Conservation (phyloP, 2,113 vertebrate species). For the Nettapus auritus region DNA sequence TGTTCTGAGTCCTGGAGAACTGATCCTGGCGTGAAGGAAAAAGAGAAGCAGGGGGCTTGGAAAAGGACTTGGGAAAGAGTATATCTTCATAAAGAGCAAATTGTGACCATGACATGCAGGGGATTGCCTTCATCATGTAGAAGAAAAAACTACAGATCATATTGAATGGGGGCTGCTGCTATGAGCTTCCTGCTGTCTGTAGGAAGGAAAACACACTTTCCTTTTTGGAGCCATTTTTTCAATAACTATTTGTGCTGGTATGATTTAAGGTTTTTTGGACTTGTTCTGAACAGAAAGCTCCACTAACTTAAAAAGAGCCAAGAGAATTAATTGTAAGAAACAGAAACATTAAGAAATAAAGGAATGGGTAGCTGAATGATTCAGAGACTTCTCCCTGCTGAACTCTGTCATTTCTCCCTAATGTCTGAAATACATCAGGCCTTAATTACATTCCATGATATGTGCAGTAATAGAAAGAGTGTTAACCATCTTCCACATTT, state of each 20-base stretch:
- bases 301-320: not conserved
- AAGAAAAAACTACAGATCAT: accelerated
- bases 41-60: not conserved
- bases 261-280: not conserved
- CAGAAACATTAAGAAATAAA: not conserved
- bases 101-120: accelerated
- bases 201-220: not conserved
- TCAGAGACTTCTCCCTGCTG: not conserved
- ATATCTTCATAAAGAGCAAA: not conserved
- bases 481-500: not conserved
- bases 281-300: not conserved
- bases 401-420: not conserved
- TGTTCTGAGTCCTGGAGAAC: not conserved
- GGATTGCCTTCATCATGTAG: accelerated
- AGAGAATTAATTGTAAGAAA: not conserved
- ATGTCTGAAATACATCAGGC: not conserved
- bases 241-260: not conserved
- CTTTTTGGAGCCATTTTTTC: not conserved
- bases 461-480: not conserved
- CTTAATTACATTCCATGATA: not conserved
- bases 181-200: not conserved
- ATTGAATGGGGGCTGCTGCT: accelerated
- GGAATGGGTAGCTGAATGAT: not conserved
- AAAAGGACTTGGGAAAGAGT: not conserved
- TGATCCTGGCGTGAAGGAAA: not conserved